Evolutionary conservation across 2,797 vertebrate species (phyloP), one percentile per base, ranked within the genome.

Genomic region (Bradypodion pumilum): DNA sequence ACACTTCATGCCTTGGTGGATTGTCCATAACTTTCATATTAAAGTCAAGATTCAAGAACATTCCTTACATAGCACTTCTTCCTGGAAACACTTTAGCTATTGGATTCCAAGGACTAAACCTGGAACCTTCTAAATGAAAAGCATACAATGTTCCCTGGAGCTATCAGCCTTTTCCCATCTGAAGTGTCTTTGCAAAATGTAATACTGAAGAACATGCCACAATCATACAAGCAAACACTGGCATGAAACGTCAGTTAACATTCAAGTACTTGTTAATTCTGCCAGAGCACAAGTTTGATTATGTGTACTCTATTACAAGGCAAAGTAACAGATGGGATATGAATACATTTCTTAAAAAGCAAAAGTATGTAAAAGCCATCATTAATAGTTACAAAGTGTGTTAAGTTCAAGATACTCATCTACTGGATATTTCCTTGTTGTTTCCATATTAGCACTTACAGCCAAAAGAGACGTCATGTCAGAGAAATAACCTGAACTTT

Each of bases 341-440:
- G 49, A 15, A 12, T 52, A 25, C n/a, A 52, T 74, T 74, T 65
- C 60, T 80, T 56, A 19, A 65, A 83, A 90, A 86, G 87, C 86
- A 91, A 83, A 91, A 44, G 16, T 19, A n/a, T 32, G 37, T 62
- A 16, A 66, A 74, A 8, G 2, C 70, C 78, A 62, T 91, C 63
- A 84, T 77, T 85, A 80, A 91, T 63, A 86, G 78, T 84, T 84
- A 81, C 90, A 92, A 87, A 80, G 25, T 82, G 81, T 74, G 85
- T 89, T 90, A 91, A 69, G 85, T 86, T 89, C 90, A 92, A 91
- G 78, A 82, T 86, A 80, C 74, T 83, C 90, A 0, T 0, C 84
- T 82, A 68, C 25, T 74, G 88, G 82, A 65, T 78, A 87, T 70
- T 83, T 80, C 77, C 12, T 88, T 91, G 74, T 44, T 91, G n/a